Percentiles rank a stretch among this genome's conserved stretches.
Conservation (phyloP, 2,888 invertebrate genomes). For the Nomada hirtipes region DNA sequence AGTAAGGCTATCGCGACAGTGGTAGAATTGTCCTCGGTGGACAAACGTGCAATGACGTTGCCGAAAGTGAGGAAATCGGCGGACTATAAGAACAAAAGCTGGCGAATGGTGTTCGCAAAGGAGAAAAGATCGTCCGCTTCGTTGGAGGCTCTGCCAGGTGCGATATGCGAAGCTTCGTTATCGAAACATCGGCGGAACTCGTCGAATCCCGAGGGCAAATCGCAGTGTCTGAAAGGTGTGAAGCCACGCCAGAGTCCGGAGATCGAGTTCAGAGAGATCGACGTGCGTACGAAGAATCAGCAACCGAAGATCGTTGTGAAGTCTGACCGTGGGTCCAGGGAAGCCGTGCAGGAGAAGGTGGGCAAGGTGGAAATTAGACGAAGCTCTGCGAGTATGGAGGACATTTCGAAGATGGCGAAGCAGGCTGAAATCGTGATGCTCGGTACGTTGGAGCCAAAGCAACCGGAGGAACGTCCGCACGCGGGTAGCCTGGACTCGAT, state of each 20-base stretch:
- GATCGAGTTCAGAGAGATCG: constrained; percentile 77
- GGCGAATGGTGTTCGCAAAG: constrained; percentile 81
- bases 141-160: constrained; percentile 77
- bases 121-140: constrained; percentile 82
- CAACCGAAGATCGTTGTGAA: constrained; percentile 79
- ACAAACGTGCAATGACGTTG: constrained; percentile 82
- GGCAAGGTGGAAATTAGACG: constrained; percentile 81
- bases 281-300: constrained; percentile 69
- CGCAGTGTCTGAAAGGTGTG: constrained; percentile 57
- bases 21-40: constrained; percentile 70
- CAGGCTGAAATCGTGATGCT: constrained; percentile 76
- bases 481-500: constrained; percentile 82
- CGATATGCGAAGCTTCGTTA: constrained; percentile 58
- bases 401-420: constrained; percentile 82
- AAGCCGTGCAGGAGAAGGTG: constrained; percentile 71
- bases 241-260: constrained; percentile 62
- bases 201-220: constrained; percentile 80
- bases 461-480: constrained; percentile 77
- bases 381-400: constrained; percentile 83
- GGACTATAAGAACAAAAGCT: constrained; percentile 80
- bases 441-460: constrained; percentile 78
- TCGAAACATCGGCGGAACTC: constrained; percentile 78
- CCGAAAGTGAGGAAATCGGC: constrained; percentile 81
- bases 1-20: constrained; percentile 67
- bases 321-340: constrained; percentile 64